These are phyloP conservation scores for Ephestia elutella DNA, from an alignment of 1,140 invertebrate species.

Conservation along the genomic window DNA sequence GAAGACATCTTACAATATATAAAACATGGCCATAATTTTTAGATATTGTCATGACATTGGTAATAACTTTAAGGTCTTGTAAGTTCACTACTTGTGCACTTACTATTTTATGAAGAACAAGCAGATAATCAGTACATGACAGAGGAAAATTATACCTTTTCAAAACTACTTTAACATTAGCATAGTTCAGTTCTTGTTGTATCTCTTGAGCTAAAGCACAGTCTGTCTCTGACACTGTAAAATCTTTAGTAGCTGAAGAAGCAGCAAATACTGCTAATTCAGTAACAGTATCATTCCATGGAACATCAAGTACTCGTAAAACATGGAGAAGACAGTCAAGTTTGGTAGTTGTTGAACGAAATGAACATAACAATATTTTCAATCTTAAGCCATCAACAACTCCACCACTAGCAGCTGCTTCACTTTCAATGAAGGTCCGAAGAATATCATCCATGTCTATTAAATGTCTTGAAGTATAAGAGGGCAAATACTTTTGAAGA, in stretches of 20 bases:
- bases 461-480: slow-evolving; percentile 48
- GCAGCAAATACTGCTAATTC: slow-evolving; percentile 47
- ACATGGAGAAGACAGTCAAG: slow-evolving; percentile 59
- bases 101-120: slow-evolving; percentile 58
- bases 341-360: slow-evolving; percentile 48
- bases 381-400: slow-evolving; percentile 50
- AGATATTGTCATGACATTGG: slow-evolving; percentile 33
- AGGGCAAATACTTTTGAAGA: slow-evolving; percentile 49
- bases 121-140: slow-evolving; percentile 51
- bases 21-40: slow-evolving; percentile 45
- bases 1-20: slow-evolving; percentile 57
- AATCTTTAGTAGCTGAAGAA: slow-evolving; percentile 44
- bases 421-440: slow-evolving; percentile 53
- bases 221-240: slow-evolving; percentile 53
- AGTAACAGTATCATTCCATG: slow-evolving; percentile 56
- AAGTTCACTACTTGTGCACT: slow-evolving; percentile 43
- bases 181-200: slow-evolving; percentile 59
- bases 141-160: slow-evolving; percentile 65
- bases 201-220: slow-evolving; percentile 48
- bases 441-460: slow-evolving; percentile 61
- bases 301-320: slow-evolving; percentile 59
- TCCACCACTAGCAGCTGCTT: slow-evolving; percentile 55
- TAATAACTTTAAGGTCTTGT: slow-evolving; percentile 52
- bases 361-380: slow-evolving; percentile 49
- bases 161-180: slow-evolving; percentile 60